A percentile compares a stretch with the other conserved stretches of the same genome.
phyloP scores from a whole-genome alignment of 2,797 vertebrate genomes.

The Scolopax bukidnonensis region DNA sequence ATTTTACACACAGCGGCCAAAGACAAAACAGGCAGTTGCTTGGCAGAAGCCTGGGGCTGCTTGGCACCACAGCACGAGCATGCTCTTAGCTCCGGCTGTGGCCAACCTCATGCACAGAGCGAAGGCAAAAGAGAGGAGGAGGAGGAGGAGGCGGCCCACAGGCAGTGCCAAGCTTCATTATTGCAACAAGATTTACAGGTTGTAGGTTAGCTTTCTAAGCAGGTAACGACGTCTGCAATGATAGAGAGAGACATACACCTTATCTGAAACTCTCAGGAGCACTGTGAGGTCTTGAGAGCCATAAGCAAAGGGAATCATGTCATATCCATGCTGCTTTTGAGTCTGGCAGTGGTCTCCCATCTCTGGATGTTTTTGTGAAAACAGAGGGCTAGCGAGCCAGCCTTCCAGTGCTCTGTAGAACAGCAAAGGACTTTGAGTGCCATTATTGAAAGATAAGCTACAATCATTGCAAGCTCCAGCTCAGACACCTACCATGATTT shows the following conservation, averaged over 20 bases:
- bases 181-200: conserved; percentile 53
- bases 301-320: not conserved
- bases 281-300: not conserved
- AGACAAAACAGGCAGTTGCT: conserved; percentile 68
- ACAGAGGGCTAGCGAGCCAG: not conserved
- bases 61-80: conserved; percentile 63
- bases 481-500: not conserved
- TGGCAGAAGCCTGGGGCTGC: conserved; percentile 66
- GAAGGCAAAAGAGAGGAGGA: conserved; percentile 29
- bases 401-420: not conserved
- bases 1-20: conserved; percentile 64
- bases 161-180: conserved; percentile 40
- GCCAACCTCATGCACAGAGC: conserved; percentile 46
- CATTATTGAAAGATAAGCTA: not conserved
- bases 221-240: not conserved
- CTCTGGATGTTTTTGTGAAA: not conserved
- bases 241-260: not conserved
- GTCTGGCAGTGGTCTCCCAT: not conserved
- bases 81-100: conserved; percentile 9
- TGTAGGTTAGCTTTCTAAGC: conserved; percentile 32
- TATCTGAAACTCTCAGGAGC: not conserved
- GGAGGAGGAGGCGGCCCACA: not conserved
- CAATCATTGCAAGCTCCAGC: not conserved
- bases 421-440: not conserved
- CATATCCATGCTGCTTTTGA: not conserved